These are phyloP conservation scores for Leucoma salicis DNA, from an alignment of 2,888 invertebrate genomes.

Conservation along the genomic window DNA sequence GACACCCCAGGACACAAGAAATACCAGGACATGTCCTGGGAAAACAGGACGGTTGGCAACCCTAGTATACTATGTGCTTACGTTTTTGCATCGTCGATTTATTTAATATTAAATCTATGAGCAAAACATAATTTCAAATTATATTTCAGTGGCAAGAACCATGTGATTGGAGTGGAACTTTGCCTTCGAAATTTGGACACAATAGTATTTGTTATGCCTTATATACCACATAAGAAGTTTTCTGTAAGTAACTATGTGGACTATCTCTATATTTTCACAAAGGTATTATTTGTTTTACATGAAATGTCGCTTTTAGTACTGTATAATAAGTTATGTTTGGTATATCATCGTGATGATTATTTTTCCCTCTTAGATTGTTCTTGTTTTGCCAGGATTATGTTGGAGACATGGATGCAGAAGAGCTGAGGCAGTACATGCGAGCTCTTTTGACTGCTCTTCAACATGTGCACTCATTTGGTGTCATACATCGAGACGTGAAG, in stretches of 20 bases:
- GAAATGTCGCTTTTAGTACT: too few relatives aligned
- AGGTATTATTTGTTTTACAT: too few relatives aligned
- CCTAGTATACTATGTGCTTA: too few relatives aligned
- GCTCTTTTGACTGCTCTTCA: slow-evolving; percentile 89
- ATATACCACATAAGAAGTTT: slow-evolving; percentile 91
- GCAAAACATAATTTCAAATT: slow-evolving; percentile 1
- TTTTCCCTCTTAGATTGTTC: too few relatives aligned
- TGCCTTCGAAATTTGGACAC: slow-evolving; percentile 90
- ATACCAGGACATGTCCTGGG: too few relatives aligned
- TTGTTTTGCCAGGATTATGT: slow-evolving; percentile 86
- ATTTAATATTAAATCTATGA: too few relatives aligned
- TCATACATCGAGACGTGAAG: slow-evolving; percentile 95
- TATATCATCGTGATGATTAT: too few relatives aligned
- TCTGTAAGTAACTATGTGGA: slow-evolving; percentile 77
- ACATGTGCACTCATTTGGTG: slow-evolving; percentile 90
- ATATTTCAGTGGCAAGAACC: slow-evolving; percentile 86
- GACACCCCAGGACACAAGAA: too few relatives aligned
- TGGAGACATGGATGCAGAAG: slow-evolving; percentile 84
- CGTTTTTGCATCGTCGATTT: too few relatives aligned
- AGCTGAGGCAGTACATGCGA: slow-evolving; percentile 89
- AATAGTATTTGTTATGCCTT: slow-evolving; percentile 94
- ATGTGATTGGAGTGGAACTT: slow-evolving; percentile 91
- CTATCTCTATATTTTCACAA: too few relatives aligned
- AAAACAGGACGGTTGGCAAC: too few relatives aligned
- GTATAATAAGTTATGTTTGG: too few relatives aligned